Evolutionary conservation across 2,888 invertebrate species (phyloP).

Genomic region (Nemotelus pantherinus): DNA sequence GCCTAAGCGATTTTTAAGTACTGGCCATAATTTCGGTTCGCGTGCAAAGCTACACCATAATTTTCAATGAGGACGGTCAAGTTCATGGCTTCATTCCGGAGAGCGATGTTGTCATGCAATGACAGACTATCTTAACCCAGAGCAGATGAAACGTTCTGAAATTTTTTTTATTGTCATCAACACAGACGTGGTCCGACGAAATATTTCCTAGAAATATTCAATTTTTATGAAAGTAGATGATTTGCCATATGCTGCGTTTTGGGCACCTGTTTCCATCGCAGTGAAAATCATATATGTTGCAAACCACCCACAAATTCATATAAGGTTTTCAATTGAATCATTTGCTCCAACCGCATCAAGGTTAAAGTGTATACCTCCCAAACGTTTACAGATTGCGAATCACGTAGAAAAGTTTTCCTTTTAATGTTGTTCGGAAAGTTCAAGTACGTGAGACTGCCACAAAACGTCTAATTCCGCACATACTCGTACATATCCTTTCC

Average conservation of each 20-base stretch:
- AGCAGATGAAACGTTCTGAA: too few species aligned
- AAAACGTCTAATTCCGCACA: constrained; percentile 18
- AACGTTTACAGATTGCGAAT: constrained; percentile 22
- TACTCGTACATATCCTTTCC: constrained; percentile 9
- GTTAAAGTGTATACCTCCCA: constrained; percentile 1
- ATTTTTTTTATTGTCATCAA: too few species aligned
- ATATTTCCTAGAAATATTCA: too few species aligned
- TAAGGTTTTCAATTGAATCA: neutral
- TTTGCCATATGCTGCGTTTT: too few species aligned
- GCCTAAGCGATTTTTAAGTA: constrained; percentile 42
- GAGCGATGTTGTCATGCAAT: too few species aligned
- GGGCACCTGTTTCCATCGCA: too few species aligned
- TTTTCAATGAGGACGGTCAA: neutral
- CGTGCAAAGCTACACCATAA: constrained; percentile 41
- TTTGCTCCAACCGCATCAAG: neutral
- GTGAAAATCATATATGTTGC: too few species aligned
- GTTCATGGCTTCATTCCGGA: too few species aligned
- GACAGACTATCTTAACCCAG: too few species aligned
- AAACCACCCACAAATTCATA: neutral
- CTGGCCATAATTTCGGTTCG: constrained; percentile 36
- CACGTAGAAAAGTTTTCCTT: constrained; percentile 41
- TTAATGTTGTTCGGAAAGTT: constrained; percentile 34
- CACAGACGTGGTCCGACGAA: too few species aligned
- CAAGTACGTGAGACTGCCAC: constrained; percentile 35
- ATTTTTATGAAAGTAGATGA: too few species aligned